Conservation (phyloP, 2,888 invertebrate species). For the Dynastes tityus region DNA sequence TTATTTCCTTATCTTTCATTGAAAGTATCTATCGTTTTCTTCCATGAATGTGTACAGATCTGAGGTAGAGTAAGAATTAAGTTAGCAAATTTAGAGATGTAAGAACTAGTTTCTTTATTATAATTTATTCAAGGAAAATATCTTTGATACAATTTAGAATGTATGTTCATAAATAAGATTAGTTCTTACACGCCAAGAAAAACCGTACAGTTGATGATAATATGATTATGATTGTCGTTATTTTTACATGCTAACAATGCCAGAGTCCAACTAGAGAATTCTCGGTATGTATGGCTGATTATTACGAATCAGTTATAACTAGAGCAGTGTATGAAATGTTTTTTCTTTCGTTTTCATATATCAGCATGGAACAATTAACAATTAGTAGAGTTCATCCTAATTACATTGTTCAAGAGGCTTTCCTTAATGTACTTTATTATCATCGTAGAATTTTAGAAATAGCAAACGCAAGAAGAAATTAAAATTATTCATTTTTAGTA, state of each 20-base stretch:
- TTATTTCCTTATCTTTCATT: no score
- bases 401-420: slow-evolving; percentile 7
- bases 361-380: slow-evolving; percentile 33
- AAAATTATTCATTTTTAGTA: background rate
- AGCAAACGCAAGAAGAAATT: slow-evolving; percentile 7
- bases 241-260: slow-evolving; percentile 70
- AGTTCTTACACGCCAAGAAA: slow-evolving; percentile 30
- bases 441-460: slow-evolving; percentile 18
- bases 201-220: slow-evolving; percentile 23
- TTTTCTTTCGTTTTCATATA: slow-evolving; percentile 6
- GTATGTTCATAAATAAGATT: slow-evolving; percentile 23
- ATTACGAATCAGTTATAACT: slow-evolving; percentile 49
- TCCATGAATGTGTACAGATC: background rate
- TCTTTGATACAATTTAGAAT: no score
- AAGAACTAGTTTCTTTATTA: slow-evolving; percentile 18
- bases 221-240: slow-evolving; percentile 55
- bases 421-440: slow-evolving; percentile 3
- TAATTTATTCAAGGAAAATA: background rate
- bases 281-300: slow-evolving; percentile 69
- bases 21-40: background rate
- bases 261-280: slow-evolving; percentile 71
- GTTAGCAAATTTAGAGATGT: slow-evolving; percentile 26
- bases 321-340: slow-evolving; percentile 22
- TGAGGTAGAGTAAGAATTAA: no score
- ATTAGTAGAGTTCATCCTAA: slow-evolving; percentile 27